These are phyloP conservation scores for Papilio xuthus DNA, from an alignment of 1,140 invertebrate genomes.

Conservation along the genomic window DNA sequence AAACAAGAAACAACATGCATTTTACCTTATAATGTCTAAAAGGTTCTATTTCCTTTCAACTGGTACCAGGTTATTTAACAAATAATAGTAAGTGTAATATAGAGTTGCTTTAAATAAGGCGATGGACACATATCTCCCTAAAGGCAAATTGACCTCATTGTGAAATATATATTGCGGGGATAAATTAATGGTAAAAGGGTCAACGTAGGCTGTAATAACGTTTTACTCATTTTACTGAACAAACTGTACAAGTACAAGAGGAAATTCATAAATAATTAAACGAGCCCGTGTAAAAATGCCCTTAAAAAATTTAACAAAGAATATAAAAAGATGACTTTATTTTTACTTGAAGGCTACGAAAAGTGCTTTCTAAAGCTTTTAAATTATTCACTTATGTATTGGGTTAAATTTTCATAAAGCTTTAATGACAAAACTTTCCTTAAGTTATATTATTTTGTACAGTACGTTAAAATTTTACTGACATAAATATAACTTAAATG, in stretches of 20 bases:
- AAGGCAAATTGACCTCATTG: conserved; percentile 17
- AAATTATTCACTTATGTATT: no score
- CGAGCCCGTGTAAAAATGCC: not conserved
- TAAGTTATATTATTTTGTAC: no score
- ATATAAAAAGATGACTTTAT: no score
- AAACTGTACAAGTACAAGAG: not conserved
- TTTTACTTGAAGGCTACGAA: no score
- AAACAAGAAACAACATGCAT: no score
- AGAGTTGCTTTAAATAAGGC: not conserved
- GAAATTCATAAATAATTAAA: not conserved
- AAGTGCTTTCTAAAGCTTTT: no score
- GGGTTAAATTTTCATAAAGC: no score
- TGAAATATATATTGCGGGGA: not conserved
- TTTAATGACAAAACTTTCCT: no score
- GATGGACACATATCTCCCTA: not conserved
- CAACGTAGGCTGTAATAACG: not conserved
- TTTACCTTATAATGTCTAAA: not conserved
- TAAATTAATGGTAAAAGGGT: conserved; percentile 11
- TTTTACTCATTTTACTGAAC: not conserved
- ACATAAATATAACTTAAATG: no score
- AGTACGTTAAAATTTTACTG: no score
- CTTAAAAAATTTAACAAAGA: no score
- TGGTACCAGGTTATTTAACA: not conserved
- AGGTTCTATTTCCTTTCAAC: not conserved
- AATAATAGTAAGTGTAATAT: not conserved